A percentile compares a stretch with the other conserved stretches of the same genome.
phyloP scores from a whole-genome alignment of 2,113 vertebrate species.

The Oriolus oriolus region DNA sequence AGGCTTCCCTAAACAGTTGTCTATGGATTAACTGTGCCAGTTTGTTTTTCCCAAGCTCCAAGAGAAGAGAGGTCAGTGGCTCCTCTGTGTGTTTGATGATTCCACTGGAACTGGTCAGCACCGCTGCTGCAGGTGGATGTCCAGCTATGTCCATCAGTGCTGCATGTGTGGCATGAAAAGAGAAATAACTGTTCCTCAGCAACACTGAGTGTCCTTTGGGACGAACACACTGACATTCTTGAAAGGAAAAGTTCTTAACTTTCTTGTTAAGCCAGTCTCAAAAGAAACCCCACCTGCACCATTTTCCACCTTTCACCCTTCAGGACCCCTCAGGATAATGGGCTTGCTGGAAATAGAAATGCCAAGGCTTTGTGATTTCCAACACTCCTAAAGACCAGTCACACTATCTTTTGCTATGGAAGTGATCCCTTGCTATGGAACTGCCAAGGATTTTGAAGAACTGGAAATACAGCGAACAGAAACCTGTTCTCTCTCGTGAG shows the following conservation, averaged over 20 bases:
- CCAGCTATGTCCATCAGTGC: neutral
- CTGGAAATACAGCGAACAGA: neutral
- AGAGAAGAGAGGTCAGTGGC: neutral
- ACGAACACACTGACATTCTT: neutral
- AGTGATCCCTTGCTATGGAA: neutral
- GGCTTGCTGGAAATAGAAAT: neutral
- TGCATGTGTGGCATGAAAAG: neutral
- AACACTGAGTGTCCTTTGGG: neutral
- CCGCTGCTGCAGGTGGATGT: rapidly evolving
- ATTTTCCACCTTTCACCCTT: neutral
- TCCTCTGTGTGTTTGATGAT: neutral
- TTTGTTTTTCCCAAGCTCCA: neutral
- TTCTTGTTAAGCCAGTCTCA: neutral
- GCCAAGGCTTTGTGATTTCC: neutral
- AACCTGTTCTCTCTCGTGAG: neutral
- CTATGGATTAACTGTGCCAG: neutral
- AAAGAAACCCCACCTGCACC: neutral
- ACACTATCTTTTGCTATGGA: neutral
- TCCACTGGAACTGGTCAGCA: neutral
- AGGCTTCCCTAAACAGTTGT: neutral
- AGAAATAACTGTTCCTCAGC: neutral
- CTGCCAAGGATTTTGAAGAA: neutral
- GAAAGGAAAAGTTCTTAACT: neutral
- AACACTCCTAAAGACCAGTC: neutral
- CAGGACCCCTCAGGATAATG: neutral